phyloP scores from a whole-genome alignment of 2,888 invertebrate genomes.

The Thysanoteuthis rhombus region DNA sequence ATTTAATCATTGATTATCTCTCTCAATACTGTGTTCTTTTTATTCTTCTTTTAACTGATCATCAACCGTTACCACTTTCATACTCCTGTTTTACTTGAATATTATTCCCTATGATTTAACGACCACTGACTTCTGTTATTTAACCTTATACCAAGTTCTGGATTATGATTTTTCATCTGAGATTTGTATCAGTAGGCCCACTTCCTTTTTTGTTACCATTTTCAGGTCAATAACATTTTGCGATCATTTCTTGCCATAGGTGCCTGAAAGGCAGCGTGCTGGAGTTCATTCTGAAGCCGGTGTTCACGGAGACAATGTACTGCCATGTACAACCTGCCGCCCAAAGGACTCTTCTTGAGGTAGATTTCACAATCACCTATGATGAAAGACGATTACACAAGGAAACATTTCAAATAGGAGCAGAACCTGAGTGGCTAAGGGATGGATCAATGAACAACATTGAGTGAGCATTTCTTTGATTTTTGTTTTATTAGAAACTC shows the following conservation, averaged over 20 bases:
- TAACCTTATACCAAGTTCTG: background rate
- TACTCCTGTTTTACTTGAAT: no score
- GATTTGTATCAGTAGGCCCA: background rate
- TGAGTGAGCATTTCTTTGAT: background rate
- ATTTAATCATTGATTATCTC: no score
- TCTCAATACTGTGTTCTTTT: no score
- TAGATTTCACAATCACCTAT: slow-evolving; percentile 49
- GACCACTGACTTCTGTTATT: no score
- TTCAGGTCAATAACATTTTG: background rate
- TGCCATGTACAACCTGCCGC: slow-evolving; percentile 53
- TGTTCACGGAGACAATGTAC: slow-evolving; percentile 50
- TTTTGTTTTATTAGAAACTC: background rate
- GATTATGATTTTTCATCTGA: background rate
- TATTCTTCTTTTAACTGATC: no score
- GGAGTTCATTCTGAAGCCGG: slow-evolving; percentile 58
- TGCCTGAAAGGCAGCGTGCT: slow-evolving; percentile 61
- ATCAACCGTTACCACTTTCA: no score
- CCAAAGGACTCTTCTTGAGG: slow-evolving; percentile 47
- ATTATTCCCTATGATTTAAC: no score
- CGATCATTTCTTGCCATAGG: slow-evolving; percentile 42
- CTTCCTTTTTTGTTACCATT: background rate
- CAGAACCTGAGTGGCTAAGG: slow-evolving; percentile 50
- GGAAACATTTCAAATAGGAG: slow-evolving; percentile 40
- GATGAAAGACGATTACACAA: slow-evolving; percentile 39
- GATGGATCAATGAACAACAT: slow-evolving; percentile 43